Evolutionary conservation across 2,888 invertebrate genomes (phyloP), one percentile per base, ranked within the genome.

Genomic region (Mylabris sibirica): DNA sequence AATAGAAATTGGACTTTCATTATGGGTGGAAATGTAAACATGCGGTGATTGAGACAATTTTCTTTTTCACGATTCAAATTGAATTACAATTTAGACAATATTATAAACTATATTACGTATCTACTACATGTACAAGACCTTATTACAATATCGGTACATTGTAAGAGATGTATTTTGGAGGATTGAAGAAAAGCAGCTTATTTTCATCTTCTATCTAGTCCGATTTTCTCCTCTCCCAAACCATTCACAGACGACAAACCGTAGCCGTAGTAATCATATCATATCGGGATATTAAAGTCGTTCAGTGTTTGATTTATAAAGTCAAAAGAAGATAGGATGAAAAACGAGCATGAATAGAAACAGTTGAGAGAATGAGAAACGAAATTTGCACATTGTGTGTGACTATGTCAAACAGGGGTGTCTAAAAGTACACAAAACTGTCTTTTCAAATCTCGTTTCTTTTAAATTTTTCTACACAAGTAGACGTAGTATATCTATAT

Each of bases 201-300:
- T 67, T 70, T 70, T 63, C 67, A 30, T 65, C 67, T 62, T 57
- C 63, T 69, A 66, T 69, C 66, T 69, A 62, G 35, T 61, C 63
- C 63, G 63, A 60, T 65, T 67, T 67, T 70, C 49, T 62, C 64
- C 34, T 53, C 12, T n/a, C 53, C 5, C 11, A 2, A 65, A 67
- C 62, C 67, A 67, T 67, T 70, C 65, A 70, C 67, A 62, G 65
- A 63, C 35, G 59, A 64, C 70, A 67, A 67, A 64, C 67, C 65
- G 61, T 67, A 70, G 41, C 59, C 57, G 57, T 30, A 77, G 78
- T 81, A 80, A 81, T 81, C 80, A 80, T 80, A 81, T 80, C 80
- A 79, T 78, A 81, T 81, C 79, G 76, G 78, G 77, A 81, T 81
- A 82, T 82, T 81, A 82, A 80, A 81, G 79, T 79, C 80, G 78